A percentile compares a stretch with the other conserved stretches of the same genome.
phyloP scores from a whole-genome alignment of 2,797 vertebrate species.

The Botia almorhae region DNA sequence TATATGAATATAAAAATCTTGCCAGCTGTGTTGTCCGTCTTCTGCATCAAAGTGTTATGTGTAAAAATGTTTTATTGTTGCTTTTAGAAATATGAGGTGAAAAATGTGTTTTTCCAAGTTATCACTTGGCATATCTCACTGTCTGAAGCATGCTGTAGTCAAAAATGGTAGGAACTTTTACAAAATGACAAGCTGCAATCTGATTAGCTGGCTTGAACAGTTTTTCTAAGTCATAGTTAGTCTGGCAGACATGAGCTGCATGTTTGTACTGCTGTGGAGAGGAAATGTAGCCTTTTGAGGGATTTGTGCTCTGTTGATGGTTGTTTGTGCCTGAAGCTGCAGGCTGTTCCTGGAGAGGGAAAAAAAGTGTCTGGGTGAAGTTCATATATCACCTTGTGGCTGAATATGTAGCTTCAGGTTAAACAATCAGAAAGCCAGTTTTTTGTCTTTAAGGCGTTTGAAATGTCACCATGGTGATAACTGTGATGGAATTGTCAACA shows the following conservation, averaged over 20 bases:
- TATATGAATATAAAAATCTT: background rate
- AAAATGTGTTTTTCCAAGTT: conserved; percentile 20
- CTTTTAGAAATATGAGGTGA: background rate
- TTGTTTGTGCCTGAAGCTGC: background rate
- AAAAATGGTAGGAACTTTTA: background rate
- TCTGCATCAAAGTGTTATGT: conserved; percentile 4
- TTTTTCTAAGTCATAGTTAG: background rate
- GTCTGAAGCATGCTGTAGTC: background rate
- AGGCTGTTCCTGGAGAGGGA: conserved; percentile 12
- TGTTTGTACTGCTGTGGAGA: background rate
- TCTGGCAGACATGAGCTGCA: background rate
- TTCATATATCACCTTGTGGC: conserved; percentile 20
- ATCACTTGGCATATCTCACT: conserved; percentile 3
- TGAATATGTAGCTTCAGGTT: conserved; percentile 35
- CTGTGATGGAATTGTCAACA: conserved; percentile 10
- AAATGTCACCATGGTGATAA: conserved; percentile 28
- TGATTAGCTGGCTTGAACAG: background rate
- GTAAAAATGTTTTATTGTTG: conserved; percentile 12
- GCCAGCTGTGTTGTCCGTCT: background rate
- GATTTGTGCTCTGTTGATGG: background rate
- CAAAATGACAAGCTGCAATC: background rate
- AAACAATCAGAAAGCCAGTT: conserved; percentile 17
- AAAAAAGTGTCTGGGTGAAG: conserved; percentile 9
- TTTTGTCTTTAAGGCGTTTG: conserved; percentile 28
- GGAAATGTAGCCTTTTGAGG: conserved; percentile 1